phyloP scores from a whole-genome alignment of 2,113 vertebrate genomes.

The Ptilonorhynchus violaceus region DNA sequence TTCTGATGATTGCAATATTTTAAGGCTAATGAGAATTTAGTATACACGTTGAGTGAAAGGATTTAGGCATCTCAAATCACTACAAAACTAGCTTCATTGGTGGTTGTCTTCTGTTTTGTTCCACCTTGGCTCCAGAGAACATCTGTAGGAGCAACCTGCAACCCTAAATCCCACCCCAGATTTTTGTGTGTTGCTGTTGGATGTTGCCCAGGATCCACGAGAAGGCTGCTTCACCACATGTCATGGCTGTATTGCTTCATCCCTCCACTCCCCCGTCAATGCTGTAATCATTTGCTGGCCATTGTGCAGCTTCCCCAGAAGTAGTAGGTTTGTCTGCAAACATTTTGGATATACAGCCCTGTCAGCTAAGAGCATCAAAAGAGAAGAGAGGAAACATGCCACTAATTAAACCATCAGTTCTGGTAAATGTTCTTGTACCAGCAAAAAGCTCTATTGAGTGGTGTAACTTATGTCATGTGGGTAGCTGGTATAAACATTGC shows the following conservation, averaged over 20 bases:
- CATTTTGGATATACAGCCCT: not conserved
- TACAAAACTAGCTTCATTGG: not conserved
- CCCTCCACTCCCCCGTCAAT: not conserved
- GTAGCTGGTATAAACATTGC: not conserved
- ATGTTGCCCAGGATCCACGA: not conserved
- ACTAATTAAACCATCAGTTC: not conserved
- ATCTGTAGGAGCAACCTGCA: not conserved
- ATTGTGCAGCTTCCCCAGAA: not conserved
- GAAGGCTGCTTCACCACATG: not conserved
- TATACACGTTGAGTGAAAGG: not conserved
- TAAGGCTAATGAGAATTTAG: slow-evolving; percentile 15
- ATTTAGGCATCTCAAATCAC: not conserved
- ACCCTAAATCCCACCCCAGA: not conserved
- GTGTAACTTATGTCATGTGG: not conserved
- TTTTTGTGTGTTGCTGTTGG: not conserved
- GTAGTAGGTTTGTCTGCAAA: not conserved
- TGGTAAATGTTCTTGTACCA: not conserved
- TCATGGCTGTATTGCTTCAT: not conserved
- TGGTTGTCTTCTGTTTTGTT: not conserved
- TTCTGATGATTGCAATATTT: not conserved
- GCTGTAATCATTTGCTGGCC: not conserved
- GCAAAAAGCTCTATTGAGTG: not conserved
- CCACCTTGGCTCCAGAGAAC: not conserved
- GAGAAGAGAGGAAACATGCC: not conserved
- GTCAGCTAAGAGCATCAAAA: not conserved